A percentile compares a stretch with the other conserved stretches of the same genome.
These are phyloP conservation scores for Jordanella pulchra DNA, from an alignment of 2,797 vertebrate species.

Conservation along the genomic window DNA sequence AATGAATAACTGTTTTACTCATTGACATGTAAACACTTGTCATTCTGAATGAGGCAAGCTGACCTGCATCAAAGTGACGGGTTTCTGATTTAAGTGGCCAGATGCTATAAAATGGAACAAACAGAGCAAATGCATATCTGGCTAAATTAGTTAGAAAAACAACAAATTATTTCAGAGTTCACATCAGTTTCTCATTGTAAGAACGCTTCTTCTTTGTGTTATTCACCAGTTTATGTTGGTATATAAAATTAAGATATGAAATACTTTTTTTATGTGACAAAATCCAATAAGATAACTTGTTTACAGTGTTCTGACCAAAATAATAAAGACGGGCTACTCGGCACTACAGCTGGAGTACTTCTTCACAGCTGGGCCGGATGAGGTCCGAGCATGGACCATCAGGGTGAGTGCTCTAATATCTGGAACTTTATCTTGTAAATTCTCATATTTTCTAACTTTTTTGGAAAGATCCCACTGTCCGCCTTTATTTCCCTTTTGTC, in stretches of 20 bases:
- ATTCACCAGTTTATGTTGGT: neutral
- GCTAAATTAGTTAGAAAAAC: no score
- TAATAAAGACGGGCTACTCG: constrained; percentile 96
- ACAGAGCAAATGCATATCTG: no score
- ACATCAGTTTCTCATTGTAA: neutral
- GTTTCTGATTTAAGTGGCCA: no score
- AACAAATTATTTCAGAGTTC: no score
- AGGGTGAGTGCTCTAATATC: constrained; percentile 73
- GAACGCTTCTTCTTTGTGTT: neutral
- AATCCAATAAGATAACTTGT: neutral
- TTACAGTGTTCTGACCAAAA: constrained; percentile 93
- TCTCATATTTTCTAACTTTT: neutral
- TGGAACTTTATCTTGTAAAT: no score
- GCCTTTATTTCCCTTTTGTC: neutral
- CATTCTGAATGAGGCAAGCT: no score
- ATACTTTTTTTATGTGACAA: neutral
- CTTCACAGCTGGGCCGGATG: constrained; percentile 98
- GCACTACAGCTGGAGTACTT: constrained; percentile 98
- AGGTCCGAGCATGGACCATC: constrained; percentile 98
- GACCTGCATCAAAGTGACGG: no score
- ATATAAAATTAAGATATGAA: neutral
- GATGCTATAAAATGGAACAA: no score
- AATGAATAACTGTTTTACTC: no score
- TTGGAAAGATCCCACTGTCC: neutral
- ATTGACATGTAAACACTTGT: no score